phyloP scores from a whole-genome alignment of 2,888 invertebrate genomes.

The Ennomos quercinarius region DNA sequence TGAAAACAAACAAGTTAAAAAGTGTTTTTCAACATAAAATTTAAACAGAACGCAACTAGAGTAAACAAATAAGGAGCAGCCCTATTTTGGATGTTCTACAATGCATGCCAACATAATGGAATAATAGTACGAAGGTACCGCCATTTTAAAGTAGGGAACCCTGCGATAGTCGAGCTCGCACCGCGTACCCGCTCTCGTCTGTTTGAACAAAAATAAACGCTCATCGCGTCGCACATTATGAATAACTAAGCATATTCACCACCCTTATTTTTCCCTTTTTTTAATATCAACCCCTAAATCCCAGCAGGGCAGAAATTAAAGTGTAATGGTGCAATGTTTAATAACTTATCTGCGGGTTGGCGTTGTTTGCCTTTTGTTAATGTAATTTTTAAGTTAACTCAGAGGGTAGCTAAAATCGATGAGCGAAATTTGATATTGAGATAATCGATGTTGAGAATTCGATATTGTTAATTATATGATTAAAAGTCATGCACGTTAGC shows the following conservation, averaged over 20 bases:
- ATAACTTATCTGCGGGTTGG: slow-evolving; percentile 81
- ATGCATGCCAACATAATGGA: slow-evolving; percentile 40
- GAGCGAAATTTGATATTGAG: slow-evolving; percentile 45
- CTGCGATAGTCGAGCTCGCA: slow-evolving; percentile 34
- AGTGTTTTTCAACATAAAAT: slow-evolving; percentile 65
- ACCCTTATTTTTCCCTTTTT: slow-evolving; percentile 66
- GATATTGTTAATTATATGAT: slow-evolving; percentile 16
- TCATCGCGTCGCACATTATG: slow-evolving; percentile 57
- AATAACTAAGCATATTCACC: slow-evolving; percentile 74
- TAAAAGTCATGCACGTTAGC: no score
- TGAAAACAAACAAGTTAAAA: slow-evolving; percentile 77
- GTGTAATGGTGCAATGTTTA: slow-evolving; percentile 83
- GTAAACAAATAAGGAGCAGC: slow-evolving; percentile 49
- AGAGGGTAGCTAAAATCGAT: slow-evolving; percentile 51
- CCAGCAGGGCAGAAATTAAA: slow-evolving; percentile 80
- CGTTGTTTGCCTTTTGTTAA: slow-evolving; percentile 77
- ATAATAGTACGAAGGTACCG: slow-evolving; percentile 47
- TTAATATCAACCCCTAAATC: slow-evolving; percentile 75
- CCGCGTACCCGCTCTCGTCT: slow-evolving; percentile 40
- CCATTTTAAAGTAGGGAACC: slow-evolving; percentile 34
- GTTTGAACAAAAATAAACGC: slow-evolving; percentile 70
- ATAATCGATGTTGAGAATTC: slow-evolving; percentile 33
- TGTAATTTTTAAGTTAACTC: slow-evolving; percentile 77
- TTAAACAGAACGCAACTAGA: slow-evolving; percentile 51
- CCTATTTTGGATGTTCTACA: slow-evolving; percentile 41